Base-by-base conservation (phyloP, 2,888 invertebrate species). In the Eupelmus urozonus region DNA sequence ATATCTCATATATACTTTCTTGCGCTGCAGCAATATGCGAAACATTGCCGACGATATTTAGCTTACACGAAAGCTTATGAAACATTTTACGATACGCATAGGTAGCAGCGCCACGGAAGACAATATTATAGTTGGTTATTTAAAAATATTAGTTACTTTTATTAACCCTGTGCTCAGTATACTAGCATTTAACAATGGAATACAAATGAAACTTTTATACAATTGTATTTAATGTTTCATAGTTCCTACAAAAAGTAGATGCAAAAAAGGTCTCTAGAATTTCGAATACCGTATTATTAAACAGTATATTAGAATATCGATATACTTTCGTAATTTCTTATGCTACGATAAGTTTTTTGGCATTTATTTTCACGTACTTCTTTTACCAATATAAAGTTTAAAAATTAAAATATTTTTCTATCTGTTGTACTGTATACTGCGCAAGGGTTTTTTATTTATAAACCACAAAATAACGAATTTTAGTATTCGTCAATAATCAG, bases 81-180 rank as follows among this genome's bases (percentile, higher is more conserved):
- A 65, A 73, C 59, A 20, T 59, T 67, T 77, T 42, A 71, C 25
- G 23, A 69, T 73, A 78, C 67, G 57, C 62, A 57, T 34, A 63
- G 42, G 59, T 79, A 66, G 63, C 65, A 70, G 60, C 74, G 66
- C 78, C 71, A 66, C 75, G 78, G 78, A 79, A 79, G 78, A 79
- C 78, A 71, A 74, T 74, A 63, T 79, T 65, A 70, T n/a, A 16
- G 25, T 79, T 75, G 63, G 13, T 78, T 62, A 51, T 42, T 40
- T 70, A 13, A 51, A 69, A 65, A 74, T 67, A 73, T 45, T 23
- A n/a, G n/a, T n/a, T n/a, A n/a, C n/a, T n/a, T n/a, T n/a, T n/a
- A n/a, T n/a, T n/a, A n/a, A n/a, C n/a, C n/a, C n/a, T n/a, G n/a
- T n/a, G n/a, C n/a, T n/a, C n/a, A n/a, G n/a, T n/a, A n/a, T n/a